These are phyloP conservation scores for Anguilla anguilla DNA, from an alignment of 2,797 vertebrate genomes.

Conservation along the genomic window DNA sequence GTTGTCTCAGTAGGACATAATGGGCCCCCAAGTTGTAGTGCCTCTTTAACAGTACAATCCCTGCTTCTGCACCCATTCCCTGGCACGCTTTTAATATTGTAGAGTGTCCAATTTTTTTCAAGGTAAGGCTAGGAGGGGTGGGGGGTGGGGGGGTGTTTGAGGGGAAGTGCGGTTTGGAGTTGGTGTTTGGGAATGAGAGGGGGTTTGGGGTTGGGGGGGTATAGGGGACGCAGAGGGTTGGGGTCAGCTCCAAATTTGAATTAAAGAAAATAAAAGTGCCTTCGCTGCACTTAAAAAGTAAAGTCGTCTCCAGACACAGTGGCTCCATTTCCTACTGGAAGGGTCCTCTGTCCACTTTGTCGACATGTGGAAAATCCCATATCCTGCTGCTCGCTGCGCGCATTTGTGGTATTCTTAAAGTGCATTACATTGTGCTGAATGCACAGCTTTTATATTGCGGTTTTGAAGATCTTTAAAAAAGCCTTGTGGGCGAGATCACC, in stretches of 20 bases:
- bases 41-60: slow-evolving; percentile 52
- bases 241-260: slow-evolving; percentile 57
- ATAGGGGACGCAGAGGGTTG: slow-evolving; percentile 39
- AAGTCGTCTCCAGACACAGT: slow-evolving; percentile 74
- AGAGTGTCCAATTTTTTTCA: slow-evolving; percentile 15
- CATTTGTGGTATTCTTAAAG: slow-evolving; percentile 76
- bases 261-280: slow-evolving; percentile 58
- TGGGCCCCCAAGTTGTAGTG: slow-evolving; percentile 50
- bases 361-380: slow-evolving; percentile 87
- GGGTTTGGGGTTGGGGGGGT: neutral
- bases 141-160: neutral
- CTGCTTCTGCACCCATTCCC: slow-evolving; percentile 48
- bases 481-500: slow-evolving; percentile 63
- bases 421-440: slow-evolving; percentile 80
- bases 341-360: slow-evolving; percentile 78
- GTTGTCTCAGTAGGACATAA: slow-evolving; percentile 13
- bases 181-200: neutral
- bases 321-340: slow-evolving; percentile 87
- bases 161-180: neutral
- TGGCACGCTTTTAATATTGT: slow-evolving; percentile 24
- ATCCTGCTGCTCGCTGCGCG: slow-evolving; percentile 77
- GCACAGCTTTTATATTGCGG: slow-evolving; percentile 77
- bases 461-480: slow-evolving; percentile 69
- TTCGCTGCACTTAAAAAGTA: slow-evolving; percentile 75
- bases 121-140: slow-evolving; percentile 13